phyloP scores from a whole-genome alignment of 2,797 vertebrate species.

The Lophotriccus pileatus region DNA sequence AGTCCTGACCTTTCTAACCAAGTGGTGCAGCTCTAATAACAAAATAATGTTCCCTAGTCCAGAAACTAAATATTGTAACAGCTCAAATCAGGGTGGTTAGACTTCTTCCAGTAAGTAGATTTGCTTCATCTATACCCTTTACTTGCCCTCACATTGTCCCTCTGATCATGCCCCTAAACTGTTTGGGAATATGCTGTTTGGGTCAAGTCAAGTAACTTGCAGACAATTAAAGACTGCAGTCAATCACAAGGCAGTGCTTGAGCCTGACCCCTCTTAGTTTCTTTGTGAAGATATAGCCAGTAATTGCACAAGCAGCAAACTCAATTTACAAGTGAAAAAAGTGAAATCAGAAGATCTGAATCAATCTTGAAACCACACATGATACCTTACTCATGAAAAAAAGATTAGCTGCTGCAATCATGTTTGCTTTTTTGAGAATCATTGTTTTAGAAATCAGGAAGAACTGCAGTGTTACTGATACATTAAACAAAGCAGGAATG shows the following conservation, averaged over 20 bases:
- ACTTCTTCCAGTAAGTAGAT: not conserved
- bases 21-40: not conserved
- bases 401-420: not conserved
- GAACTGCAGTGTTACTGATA: not conserved
- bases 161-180: not conserved
- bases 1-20: not conserved
- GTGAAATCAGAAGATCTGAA: not conserved
- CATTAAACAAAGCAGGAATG: not conserved
- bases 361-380: rapidly evolving
- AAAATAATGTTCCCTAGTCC: not conserved
- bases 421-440: not conserved
- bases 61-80: not conserved
- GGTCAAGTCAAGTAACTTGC: not conserved
- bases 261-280: not conserved
- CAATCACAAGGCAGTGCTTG: not conserved
- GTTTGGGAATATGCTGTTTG: not conserved
- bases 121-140: not conserved
- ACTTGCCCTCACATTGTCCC: not conserved
- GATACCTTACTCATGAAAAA: not conserved
- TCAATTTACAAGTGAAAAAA: not conserved
- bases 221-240: not conserved
- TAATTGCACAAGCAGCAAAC: not conserved
- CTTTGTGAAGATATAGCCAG: not conserved
- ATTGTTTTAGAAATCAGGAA: not conserved
- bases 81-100: not conserved